Evolutionary conservation across 1,140 invertebrate species (phyloP).

Genomic region (Trinorchestia longiramus): DNA sequence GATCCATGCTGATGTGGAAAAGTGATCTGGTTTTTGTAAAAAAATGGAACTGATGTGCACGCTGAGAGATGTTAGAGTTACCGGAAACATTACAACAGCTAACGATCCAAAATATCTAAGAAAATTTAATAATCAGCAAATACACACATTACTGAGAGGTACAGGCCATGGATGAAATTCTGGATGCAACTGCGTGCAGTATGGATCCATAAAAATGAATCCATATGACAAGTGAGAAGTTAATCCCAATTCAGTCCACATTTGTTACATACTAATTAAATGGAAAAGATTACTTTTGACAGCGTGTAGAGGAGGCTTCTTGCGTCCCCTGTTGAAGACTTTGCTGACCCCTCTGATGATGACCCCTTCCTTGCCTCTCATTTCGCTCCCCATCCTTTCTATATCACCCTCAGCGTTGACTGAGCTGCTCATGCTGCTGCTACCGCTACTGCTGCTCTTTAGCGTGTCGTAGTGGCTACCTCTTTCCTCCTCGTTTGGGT

Average conservation of each 20-base stretch:
- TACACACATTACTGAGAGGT: too few species aligned
- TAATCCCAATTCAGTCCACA: too few species aligned
- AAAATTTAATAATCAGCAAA: too few species aligned
- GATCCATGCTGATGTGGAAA: neutral
- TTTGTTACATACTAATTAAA: neutral
- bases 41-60: too few species aligned
- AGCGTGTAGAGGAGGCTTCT: slow-evolving; percentile 74
- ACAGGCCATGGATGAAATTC: too few species aligned
- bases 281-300: slow-evolving; percentile 73
- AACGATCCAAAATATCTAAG: too few species aligned
- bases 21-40: too few species aligned
- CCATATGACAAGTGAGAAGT: too few species aligned
- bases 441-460: neutral
- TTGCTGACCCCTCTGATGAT: slow-evolving; percentile 82
- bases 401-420: neutral
- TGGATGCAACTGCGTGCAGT: too few species aligned
- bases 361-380: slow-evolving; percentile 81
- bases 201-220: too few species aligned
- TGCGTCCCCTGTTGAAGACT: slow-evolving; percentile 72
- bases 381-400: slow-evolving; percentile 61
- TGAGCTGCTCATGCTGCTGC: neutral
- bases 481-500: neutral
- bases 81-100: too few species aligned
- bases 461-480: neutral
- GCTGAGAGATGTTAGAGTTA: too few species aligned